These are phyloP conservation scores for Turdus rufiventris DNA, from an alignment of 2,113 vertebrate species.

Conservation along the genomic window DNA sequence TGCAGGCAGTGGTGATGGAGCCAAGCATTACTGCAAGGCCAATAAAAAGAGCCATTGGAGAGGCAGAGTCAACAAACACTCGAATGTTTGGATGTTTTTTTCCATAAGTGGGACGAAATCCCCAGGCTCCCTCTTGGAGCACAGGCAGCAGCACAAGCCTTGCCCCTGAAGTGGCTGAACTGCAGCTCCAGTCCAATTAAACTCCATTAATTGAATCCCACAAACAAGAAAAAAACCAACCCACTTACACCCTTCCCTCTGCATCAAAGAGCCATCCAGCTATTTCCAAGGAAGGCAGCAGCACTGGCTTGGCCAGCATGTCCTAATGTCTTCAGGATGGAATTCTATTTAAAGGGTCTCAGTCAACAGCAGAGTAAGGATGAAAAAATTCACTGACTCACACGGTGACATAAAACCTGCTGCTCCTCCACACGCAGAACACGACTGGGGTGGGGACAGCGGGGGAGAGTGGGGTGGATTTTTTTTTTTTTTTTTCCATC, in stretches of 20 bases:
- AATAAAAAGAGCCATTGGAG: not conserved
- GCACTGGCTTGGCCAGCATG: not conserved
- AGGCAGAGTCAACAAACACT: not conserved
- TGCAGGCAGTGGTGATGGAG: not conserved
- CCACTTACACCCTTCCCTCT: not conserved
- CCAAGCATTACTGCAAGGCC: not conserved
- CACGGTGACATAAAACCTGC: not conserved
- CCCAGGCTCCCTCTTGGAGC: not conserved
- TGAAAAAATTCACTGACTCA: constrained; percentile 58
- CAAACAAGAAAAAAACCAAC: not conserved
- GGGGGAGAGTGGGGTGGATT: not conserved
- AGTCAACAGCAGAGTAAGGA: constrained; percentile 53
- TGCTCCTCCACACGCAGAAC: not conserved
- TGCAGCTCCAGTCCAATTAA: not conserved
- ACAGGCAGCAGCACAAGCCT: not conserved
- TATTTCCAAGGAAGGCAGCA: not conserved
- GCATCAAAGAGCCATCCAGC: not conserved
- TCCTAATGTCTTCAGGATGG: not conserved
- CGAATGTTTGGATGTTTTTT: not conserved
- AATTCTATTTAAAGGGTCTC: constrained; percentile 54
- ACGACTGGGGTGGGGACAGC: not conserved
- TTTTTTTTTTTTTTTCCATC: not conserved
- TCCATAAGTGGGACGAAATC: not conserved
- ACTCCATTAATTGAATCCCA: not conserved
- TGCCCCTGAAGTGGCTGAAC: not conserved